Base-by-base conservation (phyloP, 2,797 vertebrate species). In the Rhinatrema bivittatum region DNA sequence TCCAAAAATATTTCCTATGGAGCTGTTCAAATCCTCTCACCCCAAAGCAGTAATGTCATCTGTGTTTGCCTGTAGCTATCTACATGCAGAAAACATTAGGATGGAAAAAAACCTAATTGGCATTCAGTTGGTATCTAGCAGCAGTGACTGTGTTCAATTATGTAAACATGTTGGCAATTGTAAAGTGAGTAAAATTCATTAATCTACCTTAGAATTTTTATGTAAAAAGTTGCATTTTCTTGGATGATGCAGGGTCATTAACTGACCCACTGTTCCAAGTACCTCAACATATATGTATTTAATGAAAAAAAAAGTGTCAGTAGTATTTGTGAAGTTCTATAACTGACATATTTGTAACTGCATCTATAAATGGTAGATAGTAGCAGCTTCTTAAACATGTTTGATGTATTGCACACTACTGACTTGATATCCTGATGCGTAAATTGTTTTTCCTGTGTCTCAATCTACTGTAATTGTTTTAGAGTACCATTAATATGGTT, bases 91-190 rank as follows among this genome's bases (percentile, higher is more conserved):
- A 14, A n/a, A 11, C 31, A 31, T 40, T 57, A 43, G 68, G 57
- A 34, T 41, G n/a, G n/a, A 46, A 64, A 46, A 36, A 14, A 41
- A 56, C 31, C 50, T 57, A 55, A 42, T 36, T 62, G 41, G 40
- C 32, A 65, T 42, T 38, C 41, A 39, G 32, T 44, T 23, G 20
- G 22, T 58, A 40, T 23, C 12, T 26, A 59, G 42, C 44, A 15
- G 46, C 40, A 60, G 33, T 24, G 36, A n/a, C 1, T 2, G 3
- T 35, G 37, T 69, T 56, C 54, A 46, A 16, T 53, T 69, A 40
- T 47, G 39, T 55, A 48, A 61, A 56, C 22, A 37, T 3, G 4
- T 27, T 59, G 21, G 16, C 1, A 0, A 33, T 42, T 46, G 41
- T n/a, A 15, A 18, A 61, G 16, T 45, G 36, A 56, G 45, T 21